Conservation (phyloP, 2,113 vertebrate species). For the Galemys pyrenaicus region DNA sequence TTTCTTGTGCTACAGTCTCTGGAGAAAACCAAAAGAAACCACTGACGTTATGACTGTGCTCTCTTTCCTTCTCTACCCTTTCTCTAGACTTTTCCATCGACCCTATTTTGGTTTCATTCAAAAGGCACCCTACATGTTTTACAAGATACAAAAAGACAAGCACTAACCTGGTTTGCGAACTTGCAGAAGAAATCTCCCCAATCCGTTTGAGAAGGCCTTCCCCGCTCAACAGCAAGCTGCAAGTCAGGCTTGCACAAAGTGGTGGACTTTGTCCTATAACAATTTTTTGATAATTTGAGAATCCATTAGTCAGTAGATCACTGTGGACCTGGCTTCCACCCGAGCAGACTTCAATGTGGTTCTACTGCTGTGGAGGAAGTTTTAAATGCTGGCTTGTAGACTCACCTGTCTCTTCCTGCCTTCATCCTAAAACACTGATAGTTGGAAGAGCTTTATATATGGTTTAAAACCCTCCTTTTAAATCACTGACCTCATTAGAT, state of each 20-base stretch:
- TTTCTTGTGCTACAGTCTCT: neutral
- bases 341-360: neutral
- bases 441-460: slow-evolving; percentile 66
- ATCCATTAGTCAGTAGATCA: neutral
- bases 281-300: neutral
- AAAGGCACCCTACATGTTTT: neutral
- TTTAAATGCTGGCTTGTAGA: neutral
- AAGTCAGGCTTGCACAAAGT: neutral
- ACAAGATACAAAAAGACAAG: neutral
- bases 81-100: neutral
- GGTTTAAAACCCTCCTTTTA: slow-evolving; percentile 69
- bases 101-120: neutral
- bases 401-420: slow-evolving; percentile 41
- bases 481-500: slow-evolving; percentile 68
- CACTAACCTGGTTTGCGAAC: slow-evolving; percentile 50
- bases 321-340: neutral
- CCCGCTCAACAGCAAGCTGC: neutral
- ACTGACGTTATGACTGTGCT: neutral
- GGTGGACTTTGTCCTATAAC: slow-evolving; percentile 1
- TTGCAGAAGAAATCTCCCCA: neutral
- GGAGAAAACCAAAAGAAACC: neutral
- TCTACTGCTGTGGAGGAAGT: neutral
- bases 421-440: neutral
- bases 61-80: neutral
- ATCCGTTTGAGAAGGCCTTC: neutral